These are phyloP conservation scores for Odobenus rosmarus DNA, from an alignment of 2,113 vertebrate genomes.

Conservation along the genomic window DNA sequence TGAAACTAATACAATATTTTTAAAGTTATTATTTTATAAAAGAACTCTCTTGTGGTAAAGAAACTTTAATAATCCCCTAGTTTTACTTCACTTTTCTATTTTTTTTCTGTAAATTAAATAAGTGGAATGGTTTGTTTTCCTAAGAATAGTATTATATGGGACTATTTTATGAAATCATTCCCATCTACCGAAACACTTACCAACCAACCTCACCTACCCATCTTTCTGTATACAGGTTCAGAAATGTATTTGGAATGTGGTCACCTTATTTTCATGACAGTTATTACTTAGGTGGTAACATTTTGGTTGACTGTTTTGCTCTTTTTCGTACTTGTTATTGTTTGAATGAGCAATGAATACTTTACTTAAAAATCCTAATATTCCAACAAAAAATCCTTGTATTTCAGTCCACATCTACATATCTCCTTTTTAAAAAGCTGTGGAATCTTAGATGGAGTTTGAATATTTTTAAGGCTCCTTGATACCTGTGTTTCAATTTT, in stretches of 20 bases:
- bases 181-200: neutral
- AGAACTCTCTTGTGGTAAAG: neutral
- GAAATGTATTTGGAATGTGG: neutral
- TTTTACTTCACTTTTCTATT: neutral
- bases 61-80: neutral
- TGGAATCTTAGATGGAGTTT: neutral
- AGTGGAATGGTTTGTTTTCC: neutral
- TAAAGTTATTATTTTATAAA: neutral
- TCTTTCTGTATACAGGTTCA: neutral
- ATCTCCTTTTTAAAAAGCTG: neutral
- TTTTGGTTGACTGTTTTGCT: neutral
- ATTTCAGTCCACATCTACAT: neutral
- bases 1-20: neutral
- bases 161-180: conserved; percentile 45
- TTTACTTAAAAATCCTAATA: neutral
- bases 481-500: neutral
- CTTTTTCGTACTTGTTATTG: neutral
- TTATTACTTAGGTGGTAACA: neutral
- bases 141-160: neutral
- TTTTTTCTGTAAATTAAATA: neutral
- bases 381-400: neutral
- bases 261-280: conserved; percentile 16
- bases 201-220: neutral
- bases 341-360: neutral
- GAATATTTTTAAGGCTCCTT: neutral